Conservation (phyloP, 2,888 invertebrate species). For the Thysanoteuthis rhombus region DNA sequence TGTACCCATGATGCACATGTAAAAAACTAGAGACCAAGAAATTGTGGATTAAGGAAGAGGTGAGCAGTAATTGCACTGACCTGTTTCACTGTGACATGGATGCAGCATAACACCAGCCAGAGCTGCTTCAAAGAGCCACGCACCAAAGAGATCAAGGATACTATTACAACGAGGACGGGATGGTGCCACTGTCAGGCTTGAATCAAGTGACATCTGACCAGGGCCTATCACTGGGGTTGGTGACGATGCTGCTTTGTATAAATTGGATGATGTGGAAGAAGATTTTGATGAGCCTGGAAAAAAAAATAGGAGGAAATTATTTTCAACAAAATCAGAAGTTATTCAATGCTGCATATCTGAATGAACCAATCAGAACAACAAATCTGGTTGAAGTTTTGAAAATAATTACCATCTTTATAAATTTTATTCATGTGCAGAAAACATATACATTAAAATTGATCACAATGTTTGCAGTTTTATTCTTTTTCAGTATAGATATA, state of each 20-base stretch:
- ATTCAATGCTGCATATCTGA: no score
- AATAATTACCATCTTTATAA: no score
- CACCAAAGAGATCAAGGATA: constrained; percentile 92
- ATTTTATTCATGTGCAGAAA: no score
- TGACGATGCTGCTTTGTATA: constrained; percentile 36
- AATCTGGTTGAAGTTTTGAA: no score
- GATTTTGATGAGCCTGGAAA: constrained; percentile 35
- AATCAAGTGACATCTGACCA: constrained; percentile 51
- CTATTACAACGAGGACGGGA: constrained; percentile 91
- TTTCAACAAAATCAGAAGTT: neutral
- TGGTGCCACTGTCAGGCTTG: constrained; percentile 60
- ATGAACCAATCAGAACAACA: no score
- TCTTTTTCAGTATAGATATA: no score
- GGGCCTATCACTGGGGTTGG: constrained; percentile 73
- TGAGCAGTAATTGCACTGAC: constrained; percentile 39
- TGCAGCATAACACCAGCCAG: constrained; percentile 82
- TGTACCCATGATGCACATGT: no score
- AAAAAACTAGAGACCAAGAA: no score
- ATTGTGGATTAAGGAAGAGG: neutral
- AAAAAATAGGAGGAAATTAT: neutral
- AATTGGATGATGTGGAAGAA: constrained; percentile 41
- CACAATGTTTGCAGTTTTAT: no score
- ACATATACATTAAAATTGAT: no score
- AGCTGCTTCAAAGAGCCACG: constrained; percentile 96
- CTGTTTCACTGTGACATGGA: constrained; percentile 57